Base-by-base conservation (phyloP, 2,113 vertebrate species). In the Benitochromis conjunctus region DNA sequence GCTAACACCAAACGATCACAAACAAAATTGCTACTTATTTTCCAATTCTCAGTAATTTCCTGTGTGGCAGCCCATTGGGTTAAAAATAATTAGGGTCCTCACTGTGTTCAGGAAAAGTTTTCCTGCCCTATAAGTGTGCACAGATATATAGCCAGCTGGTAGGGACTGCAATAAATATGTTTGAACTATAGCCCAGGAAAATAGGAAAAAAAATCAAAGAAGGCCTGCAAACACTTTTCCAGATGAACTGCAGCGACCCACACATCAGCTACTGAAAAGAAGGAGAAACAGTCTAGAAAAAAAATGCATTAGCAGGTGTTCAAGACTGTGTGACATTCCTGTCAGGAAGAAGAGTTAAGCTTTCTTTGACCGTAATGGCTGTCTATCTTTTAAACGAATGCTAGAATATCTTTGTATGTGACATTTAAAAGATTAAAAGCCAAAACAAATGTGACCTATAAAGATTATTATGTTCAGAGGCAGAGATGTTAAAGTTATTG, bases 131-230 rank as follows among this genome's bases (percentile, higher is more conserved):
- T 31, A 19, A 54, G 24, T 78, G 81, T 66, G 46, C 16, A 84
- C 85, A 92, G 62, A 90, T 84, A 87, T 88, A 81, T 7, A 69
- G 78, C 74, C 89, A 89, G 82, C 88, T 93, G 93, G 81, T 21
- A 34, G 82, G 9, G 71, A 86, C 38, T 51, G 38, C 55, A 76
- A 66, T 43, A 16, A 46, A 55, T 57, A 38, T 86, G 43, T n/a
- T 54, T n/a, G 82, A 36, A 29, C 66, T 66, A 55, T 11, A 78
- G 19, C 31, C 31, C 9, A 3, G 3, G 26, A 85, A 80, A 55
- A 34, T 7, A 81, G 46, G 4, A 8, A 53, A 9, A 69, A 56
- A 85, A 80, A 89, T 74, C 78, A 24, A 74, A 80, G 36, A 57
- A 21, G 14, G 24, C n/a, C 60, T 11, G 7, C 16, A 43, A 51